Conservation (phyloP, 2,888 invertebrate genomes). For the Sarcophaga caerulescens region DNA sequence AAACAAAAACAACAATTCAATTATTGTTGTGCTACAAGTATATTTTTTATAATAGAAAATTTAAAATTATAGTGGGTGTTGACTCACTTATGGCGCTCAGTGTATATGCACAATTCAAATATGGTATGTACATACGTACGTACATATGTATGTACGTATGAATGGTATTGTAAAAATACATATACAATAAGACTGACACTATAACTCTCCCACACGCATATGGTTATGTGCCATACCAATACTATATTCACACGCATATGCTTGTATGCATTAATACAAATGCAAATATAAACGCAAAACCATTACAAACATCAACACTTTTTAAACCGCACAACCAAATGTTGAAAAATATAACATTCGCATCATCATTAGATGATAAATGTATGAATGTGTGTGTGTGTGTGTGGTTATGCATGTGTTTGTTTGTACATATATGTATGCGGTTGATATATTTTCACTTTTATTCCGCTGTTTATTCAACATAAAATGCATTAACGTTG, state of each 20-base stretch:
- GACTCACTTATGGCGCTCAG: too few relatives aligned
- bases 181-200: not conserved
- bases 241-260: too few relatives aligned
- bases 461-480: constrained; percentile 44
- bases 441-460: constrained; percentile 45
- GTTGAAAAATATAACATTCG: constrained; percentile 27
- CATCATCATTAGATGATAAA: not conserved
- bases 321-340: constrained; percentile 57
- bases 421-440: not conserved
- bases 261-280: constrained; percentile 1
- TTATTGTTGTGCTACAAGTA: too few relatives aligned
- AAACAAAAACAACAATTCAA: too few relatives aligned
- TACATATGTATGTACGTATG: not conserved
- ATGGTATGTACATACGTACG: not conserved
- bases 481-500: constrained; percentile 51
- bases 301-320: constrained; percentile 64
- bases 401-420: not conserved
- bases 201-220: not conserved
- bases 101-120: too few relatives aligned
- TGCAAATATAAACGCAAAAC: constrained; percentile 43
- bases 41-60: too few relatives aligned
- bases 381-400: not conserved
- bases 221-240: not conserved
- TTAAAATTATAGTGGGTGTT: too few relatives aligned
- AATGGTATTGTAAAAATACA: not conserved